Evolutionary conservation across 53 echinoderm and acorn worm genomes (phyloP), one percentile per base, ranked within the genome.

Genomic region (Stichopus horrens): DNA sequence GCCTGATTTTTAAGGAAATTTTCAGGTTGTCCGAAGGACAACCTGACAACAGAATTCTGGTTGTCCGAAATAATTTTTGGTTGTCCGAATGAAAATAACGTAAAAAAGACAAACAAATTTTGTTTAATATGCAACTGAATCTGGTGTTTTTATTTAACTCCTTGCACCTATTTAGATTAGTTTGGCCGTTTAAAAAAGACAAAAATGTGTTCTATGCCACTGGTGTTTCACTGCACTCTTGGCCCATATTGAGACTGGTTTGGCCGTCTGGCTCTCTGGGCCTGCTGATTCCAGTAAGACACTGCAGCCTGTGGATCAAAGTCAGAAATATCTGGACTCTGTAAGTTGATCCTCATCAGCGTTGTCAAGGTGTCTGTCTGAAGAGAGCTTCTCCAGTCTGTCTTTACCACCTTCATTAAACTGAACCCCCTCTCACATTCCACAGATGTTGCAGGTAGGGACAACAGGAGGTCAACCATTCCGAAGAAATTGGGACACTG

Each of bases 371-470:
- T 57, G 55, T 81, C 81, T 18, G 55, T 81, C 14, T 13, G 16
- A 20, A 81, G 55, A 18, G 55, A 55, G 81, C 81, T 81, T 57
- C 10, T 53, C 81, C 81, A 81, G 81, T 81, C 81, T 7, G 81
- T 9, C 55, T 81, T 58, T 57, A 81, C 81, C 54, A 81, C 18
- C 57, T 81, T 81, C 81, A 81, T 81, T 6, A 81, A 57, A 56
- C 81, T 81, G 81, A 81, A 81, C 16, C 81, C 81, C 81, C 81
- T 81, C 81, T 81, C 81, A 55, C 81, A 81, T 55, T 81, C 81
- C 81, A 81, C 81, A 55, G 81, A 81, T 81, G 81, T 54, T 54
- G 81, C 14, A 55, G 81, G 81, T 6, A 81, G 16, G 54, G 81
- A 81, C 81, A 81, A 57, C 13, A 81, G 81, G 21, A 81, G 58